Percentiles rank a stretch among this genome's conserved stretches.
Conservation (phyloP, 2,888 invertebrate species). For the Polydrusus cervinus region DNA sequence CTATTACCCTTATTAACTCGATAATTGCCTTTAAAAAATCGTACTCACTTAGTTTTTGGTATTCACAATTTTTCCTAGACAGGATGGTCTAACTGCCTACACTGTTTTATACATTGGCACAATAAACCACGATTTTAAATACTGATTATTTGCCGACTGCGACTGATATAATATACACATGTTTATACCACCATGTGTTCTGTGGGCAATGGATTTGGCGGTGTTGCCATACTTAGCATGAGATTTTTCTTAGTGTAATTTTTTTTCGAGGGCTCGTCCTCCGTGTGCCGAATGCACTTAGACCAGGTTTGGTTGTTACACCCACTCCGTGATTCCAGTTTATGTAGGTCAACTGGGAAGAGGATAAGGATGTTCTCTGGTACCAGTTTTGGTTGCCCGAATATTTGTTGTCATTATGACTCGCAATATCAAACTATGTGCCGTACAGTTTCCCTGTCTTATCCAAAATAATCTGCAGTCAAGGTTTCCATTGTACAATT, state of each 20-base stretch:
- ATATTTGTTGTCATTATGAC: too few species aligned
- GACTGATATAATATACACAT: conserved; percentile 50
- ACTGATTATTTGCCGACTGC: conserved; percentile 33
- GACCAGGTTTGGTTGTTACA: too few species aligned
- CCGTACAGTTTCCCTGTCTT: too few species aligned
- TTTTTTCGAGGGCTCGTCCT: too few species aligned
- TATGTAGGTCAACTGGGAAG: too few species aligned
- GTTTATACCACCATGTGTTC: conserved; percentile 49
- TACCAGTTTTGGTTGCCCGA: too few species aligned
- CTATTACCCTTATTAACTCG: background rate
- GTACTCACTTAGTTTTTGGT: conserved; percentile 22
- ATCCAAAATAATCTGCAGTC: too few species aligned
- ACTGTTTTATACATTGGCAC: conserved; percentile 37
- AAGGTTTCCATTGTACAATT: too few species aligned
- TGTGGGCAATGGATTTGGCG: conserved; percentile 14
- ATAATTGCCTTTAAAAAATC: background rate
- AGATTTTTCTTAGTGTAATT: background rate
- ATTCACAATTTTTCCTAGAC: conserved; percentile 8
- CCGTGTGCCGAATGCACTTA: too few species aligned
- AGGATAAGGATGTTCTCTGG: too few species aligned
- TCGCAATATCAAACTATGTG: too few species aligned
- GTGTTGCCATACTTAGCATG: conserved; percentile 5
- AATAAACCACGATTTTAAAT: conserved; percentile 26
- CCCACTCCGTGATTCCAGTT: too few species aligned
- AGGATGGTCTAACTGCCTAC: conserved; percentile 23